Evolutionary conservation across 1,140 invertebrate species (phyloP), one percentile per base, ranked within the genome.

Genomic region (Hyphantria cunea): DNA sequence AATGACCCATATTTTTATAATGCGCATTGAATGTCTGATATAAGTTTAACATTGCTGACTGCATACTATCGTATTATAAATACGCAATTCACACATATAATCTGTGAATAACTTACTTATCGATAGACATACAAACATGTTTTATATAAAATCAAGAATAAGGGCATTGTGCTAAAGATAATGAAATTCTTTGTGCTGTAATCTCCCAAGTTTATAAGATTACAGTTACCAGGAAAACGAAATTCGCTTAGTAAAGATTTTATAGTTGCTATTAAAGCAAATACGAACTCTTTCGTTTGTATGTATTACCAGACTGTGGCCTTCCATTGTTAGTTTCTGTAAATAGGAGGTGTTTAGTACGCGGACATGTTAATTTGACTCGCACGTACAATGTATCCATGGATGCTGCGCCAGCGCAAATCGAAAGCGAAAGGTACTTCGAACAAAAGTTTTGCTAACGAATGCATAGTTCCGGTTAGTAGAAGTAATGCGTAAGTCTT

Each of bases 251-350:
- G 17, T 25, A 25, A 25, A 25, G 17, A 25, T 25, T 25, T 25
- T 25, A 25, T 25, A 45, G 44, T 37, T 42, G 34, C 37, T 31
- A 59, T 65, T 51, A 58, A 63, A 53, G 58, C 48, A 50, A 59
- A 61, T 37, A 70, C 55, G 60, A 31, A 47, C 6, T 51, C 52
- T 74, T 73, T 80, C 76, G 78, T 84, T 87, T 78, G 82, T 83
- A 84, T 87, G 82, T 81, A 75, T 67, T 65, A 51, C 59, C 66
- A 55, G 55, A 61, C 67, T 54, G 60, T 80, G 86, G 83, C 86
- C 86, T 89, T 87, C 82, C 78, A 85, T 85, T 89, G 84, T 86
- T 76, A 68, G 65, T 53, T 52, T 76, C 69, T 75, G 72, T 76
- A 82, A 82, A 84, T 83, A 86, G 72, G 64, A 62, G 64, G 66